Evolutionary conservation across 2,888 invertebrate genomes (phyloP), one percentile per base, ranked within the genome.

Genomic region (Agrenia bidenticulata): DNA sequence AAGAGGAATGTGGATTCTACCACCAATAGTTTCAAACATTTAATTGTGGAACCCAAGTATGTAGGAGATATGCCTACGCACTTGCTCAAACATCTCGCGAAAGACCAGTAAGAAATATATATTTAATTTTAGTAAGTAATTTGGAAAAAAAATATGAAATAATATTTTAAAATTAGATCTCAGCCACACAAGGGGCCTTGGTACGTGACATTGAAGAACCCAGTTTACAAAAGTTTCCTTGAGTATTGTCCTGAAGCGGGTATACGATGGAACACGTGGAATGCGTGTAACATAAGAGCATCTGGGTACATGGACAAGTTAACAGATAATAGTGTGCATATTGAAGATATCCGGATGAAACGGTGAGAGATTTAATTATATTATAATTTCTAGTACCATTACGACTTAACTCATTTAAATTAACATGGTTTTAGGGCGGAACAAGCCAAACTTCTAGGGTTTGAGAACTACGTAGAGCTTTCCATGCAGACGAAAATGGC

Each of bases 401-500:
- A n/a, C n/a, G n/a, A n/a, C 57, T 54, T 17, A 54, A 21, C 24
- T 54, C 57, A n/a, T n/a, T n/a, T n/a, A n/a, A n/a, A n/a, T n/a
- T n/a, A n/a, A 17, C 15, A 39, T 15, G 39, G 4, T 39, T 41
- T 49, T 61, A 83, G 92, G 72, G 81, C 81, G 50, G 86, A 88
- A 42, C 87, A 90, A 77, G 94, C 94, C 0, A 83, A 86, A 72
- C 77, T 88, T 15, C 81, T 95, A 11, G 94, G 95, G 0, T 96
- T 86, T 79, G 84, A 88, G 69, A 86, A 85, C 61, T 95, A 83
- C 80, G 88, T 87, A 0, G 88, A 93, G 42, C 88, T 95, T 88
- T 92, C 91, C 41, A 92, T 96, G 92, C 88, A 90, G 81, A 94
- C 93, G 0, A 95, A 94, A 84, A 89, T 96, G 93, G 92, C 94